These are phyloP conservation scores for Coluber constrictor DNA, from an alignment of 2,797 vertebrate genomes.

Conservation along the genomic window DNA sequence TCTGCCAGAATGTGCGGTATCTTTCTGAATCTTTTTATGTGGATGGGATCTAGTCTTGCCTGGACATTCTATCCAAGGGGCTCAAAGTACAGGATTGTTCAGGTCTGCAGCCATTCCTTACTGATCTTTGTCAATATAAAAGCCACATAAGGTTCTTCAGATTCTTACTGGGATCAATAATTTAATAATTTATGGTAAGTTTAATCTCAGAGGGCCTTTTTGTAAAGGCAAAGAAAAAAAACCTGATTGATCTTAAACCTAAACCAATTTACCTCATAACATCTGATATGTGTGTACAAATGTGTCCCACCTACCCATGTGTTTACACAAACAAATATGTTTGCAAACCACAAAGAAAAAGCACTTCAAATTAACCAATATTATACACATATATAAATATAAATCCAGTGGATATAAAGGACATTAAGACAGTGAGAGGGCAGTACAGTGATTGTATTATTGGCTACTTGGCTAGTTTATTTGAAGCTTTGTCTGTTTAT, in stretches of 20 bases:
- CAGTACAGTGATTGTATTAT: background rate
- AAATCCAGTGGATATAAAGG: background rate
- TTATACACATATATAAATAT: background rate
- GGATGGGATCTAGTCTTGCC: background rate
- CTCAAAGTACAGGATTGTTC: background rate
- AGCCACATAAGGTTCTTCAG: background rate
- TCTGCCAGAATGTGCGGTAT: background rate
- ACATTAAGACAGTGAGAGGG: background rate
- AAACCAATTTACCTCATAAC: background rate
- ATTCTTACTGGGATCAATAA: background rate
- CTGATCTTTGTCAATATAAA: background rate
- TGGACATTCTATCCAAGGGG: background rate
- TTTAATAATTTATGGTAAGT: background rate
- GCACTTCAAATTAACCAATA: background rate
- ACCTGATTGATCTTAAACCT: background rate
- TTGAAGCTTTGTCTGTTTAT: conserved; percentile 2
- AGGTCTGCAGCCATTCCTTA: background rate
- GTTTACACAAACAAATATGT: background rate
- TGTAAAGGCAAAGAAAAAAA: background rate
- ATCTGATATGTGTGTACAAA: background rate
- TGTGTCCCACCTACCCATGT: background rate
- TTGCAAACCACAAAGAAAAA: background rate
- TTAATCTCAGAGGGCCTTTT: background rate
- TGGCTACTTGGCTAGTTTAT: background rate
- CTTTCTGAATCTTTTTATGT: background rate